phyloP scores from a whole-genome alignment of 2,113 vertebrate species.

The Bambusicola thoracicus region DNA sequence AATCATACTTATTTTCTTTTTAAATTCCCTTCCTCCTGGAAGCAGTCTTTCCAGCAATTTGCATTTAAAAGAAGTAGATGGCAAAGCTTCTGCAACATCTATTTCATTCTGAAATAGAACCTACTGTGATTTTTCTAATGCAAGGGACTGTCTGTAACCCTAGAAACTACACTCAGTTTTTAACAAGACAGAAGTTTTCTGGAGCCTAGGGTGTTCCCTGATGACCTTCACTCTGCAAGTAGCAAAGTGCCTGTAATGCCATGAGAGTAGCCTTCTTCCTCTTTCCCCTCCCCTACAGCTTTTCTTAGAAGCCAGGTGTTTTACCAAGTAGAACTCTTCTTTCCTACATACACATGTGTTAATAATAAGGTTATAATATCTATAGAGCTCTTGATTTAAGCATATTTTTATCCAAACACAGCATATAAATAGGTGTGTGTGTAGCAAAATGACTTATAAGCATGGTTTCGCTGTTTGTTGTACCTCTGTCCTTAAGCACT shows the following conservation, averaged over 20 bases:
- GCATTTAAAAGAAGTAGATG: background rate
- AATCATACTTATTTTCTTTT: background rate
- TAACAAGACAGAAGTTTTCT: background rate
- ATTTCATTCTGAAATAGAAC: background rate
- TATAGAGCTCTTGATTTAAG: background rate
- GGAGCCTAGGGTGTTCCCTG: background rate
- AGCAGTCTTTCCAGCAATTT: background rate
- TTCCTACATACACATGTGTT: background rate
- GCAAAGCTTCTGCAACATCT: background rate
- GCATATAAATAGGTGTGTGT: background rate
- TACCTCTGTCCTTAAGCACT: background rate
- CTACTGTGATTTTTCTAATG: background rate
- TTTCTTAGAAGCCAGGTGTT: background rate
- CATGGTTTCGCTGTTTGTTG: background rate
- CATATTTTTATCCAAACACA: background rate
- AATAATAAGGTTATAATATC: background rate
- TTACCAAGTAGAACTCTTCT: background rate
- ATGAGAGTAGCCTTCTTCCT: background rate
- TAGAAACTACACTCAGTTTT: constrained; percentile 1
- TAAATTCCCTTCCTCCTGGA: background rate
- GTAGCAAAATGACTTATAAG: background rate
- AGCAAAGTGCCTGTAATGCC: background rate
- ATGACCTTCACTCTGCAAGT: background rate
- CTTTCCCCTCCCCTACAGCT: background rate
- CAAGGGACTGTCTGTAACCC: background rate